phyloP scores from a whole-genome alignment of 1,140 invertebrate species.

The Cotesia glomerata region DNA sequence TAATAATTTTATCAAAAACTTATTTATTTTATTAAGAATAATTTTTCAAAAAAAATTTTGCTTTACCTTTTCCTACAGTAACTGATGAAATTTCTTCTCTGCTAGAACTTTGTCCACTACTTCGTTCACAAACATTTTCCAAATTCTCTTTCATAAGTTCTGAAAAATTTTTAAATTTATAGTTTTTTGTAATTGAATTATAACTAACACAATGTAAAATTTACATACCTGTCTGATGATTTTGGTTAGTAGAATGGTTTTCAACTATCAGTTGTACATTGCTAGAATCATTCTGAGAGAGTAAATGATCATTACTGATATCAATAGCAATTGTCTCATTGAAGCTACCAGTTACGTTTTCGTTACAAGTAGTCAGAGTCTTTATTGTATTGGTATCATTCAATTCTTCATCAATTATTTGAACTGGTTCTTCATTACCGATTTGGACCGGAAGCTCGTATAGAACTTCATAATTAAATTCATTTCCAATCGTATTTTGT shows the following conservation, averaged over 20 bases:
- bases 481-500: background rate
- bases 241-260: background rate
- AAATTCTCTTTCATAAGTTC: background rate
- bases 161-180: background rate
- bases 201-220: background rate
- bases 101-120: too few relatives aligned
- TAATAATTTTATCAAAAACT: too few relatives aligned
- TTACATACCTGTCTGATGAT: background rate
- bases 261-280: background rate
- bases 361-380: background rate
- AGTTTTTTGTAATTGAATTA: background rate
- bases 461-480: background rate
- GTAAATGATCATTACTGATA: background rate
- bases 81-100: too few relatives aligned
- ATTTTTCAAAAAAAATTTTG: too few relatives aligned
- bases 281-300: background rate
- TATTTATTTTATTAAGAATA: too few relatives aligned
- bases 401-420: background rate
- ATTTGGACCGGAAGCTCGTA: conserved; percentile 39
- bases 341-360: background rate
- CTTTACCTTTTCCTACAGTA: too few relatives aligned
- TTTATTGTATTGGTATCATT: background rate
- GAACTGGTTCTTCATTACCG: background rate
- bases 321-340: background rate
- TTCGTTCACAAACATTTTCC: background rate